These are phyloP conservation scores for Malacosoma neustria DNA, from an alignment of 2,888 invertebrate species.

Conservation along the genomic window DNA sequence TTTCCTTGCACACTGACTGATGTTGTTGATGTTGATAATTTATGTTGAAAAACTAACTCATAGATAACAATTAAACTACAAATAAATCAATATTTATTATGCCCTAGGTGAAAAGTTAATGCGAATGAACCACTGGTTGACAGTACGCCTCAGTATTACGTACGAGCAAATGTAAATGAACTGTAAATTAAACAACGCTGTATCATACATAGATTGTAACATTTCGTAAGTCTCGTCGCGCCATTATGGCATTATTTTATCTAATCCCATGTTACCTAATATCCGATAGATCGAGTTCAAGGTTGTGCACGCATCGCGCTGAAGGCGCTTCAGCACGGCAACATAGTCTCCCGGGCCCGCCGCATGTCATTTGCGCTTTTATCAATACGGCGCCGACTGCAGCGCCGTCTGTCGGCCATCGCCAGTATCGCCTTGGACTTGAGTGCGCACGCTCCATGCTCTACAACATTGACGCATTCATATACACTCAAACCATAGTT, in stretches of 20 bases:
- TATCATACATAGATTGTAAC: slow-evolving; percentile 7
- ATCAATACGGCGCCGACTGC: slow-evolving; percentile 47
- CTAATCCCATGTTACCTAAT: slow-evolving; percentile 49
- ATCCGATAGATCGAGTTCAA: slow-evolving; percentile 60
- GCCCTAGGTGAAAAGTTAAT: too few species aligned
- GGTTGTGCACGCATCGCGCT: slow-evolving; percentile 46
- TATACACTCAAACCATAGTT: slow-evolving; percentile 31
- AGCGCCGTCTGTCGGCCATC: slow-evolving; percentile 54
- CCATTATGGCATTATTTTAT: slow-evolving; percentile 36
- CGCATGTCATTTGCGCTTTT: slow-evolving; percentile 59
- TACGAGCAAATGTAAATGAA: slow-evolving; percentile 16
- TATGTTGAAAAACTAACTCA: too few species aligned
- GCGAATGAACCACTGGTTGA: too few species aligned
- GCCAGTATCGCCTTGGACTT: slow-evolving; percentile 44
- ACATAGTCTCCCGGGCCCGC: slow-evolving; percentile 27
- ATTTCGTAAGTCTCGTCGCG: slow-evolving; percentile 15
- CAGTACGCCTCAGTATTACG: slow-evolving; percentile 9
- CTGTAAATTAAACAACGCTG: slow-evolving; percentile 20
- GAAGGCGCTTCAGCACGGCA: slow-evolving; percentile 32
- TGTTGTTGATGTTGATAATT: too few species aligned
- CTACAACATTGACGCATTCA: slow-evolving; percentile 52
- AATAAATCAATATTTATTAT: too few species aligned
- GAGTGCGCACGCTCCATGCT: slow-evolving; percentile 63
- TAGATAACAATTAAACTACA: too few species aligned
- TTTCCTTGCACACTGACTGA: too few species aligned